Evolutionary conservation across 2,113 vertebrate genomes (phyloP), one percentile per base, ranked within the genome.

Genomic region (Oreochromis aureus): DNA sequence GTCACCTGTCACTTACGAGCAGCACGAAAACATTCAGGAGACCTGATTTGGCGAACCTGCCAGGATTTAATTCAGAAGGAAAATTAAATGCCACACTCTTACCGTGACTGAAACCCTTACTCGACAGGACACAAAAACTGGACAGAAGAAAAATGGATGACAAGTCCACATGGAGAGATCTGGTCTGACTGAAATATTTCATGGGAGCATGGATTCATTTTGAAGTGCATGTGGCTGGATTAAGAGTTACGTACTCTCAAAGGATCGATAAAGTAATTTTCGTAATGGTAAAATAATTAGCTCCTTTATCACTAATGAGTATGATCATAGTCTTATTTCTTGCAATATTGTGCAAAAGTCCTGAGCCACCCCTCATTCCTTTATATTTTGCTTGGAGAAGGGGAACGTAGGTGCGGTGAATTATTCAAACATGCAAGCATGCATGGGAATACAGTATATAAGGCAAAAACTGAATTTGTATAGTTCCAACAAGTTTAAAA

Each of bases 1-100:
- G 94, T 95, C 94, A 94, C 89, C 94, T 93, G 93, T 93, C 96
- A 95, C 85, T 95, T 92, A 93, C 1, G 19, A 80, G 53, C 56
- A 27, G 69, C 76, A 73, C 90, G 91, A 88, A 85, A 85, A 76
- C 89, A 82, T 88, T 83, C 76, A 81, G 81, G 44, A 90, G 92
- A 94, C 94, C 84, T 88, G 91, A 94, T 93, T 94, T 93, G 81
- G 76, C 48, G 36, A 82, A 46, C 16, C 82, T 86, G 92, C 84
- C 84, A 85, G 89, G 83, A 48, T 92, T 94, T 88, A 86, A 55
- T 87, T 87, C 63, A 76, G 58, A 87, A 24, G 86, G 87, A 92
- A 93, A 94, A 93, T 87, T 24, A 94, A 91, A 91, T 78, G 73
- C 71, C 69, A 46, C 22, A 80, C 87, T 89, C 71, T 88, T 88